A percentile compares a stretch with the other conserved stretches of the same genome.
These are phyloP conservation scores for Sialis fuliginosa DNA, from an alignment of 2,888 invertebrate genomes.

Conservation along the genomic window DNA sequence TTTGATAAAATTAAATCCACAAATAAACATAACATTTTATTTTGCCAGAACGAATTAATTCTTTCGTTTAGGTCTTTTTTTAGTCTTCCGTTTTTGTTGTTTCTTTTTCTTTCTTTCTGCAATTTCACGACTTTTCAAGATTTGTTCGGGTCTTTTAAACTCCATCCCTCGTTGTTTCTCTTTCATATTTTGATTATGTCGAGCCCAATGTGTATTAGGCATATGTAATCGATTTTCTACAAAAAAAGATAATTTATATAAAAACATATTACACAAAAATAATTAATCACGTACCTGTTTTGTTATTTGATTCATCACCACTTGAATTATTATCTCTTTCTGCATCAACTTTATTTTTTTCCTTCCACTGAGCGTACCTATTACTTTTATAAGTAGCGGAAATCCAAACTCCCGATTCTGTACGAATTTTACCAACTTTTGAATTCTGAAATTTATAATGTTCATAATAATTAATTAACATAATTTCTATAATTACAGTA, in stretches of 20 bases:
- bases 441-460: constrained; percentile 23
- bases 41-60: no score
- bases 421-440: constrained; percentile 65
- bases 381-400: constrained; percentile 88
- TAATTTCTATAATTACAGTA: no score
- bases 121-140: constrained; percentile 50
- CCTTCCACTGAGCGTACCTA: constrained; percentile 73
- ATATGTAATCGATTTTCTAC: constrained; percentile 17
- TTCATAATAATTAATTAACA: no score
- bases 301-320: constrained; percentile 22
- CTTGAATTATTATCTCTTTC: constrained; percentile 26
- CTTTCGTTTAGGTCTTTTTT: neutral
- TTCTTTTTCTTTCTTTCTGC: constrained; percentile 43
- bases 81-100: constrained; percentile 23
- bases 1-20: no score
- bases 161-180: constrained; percentile 39
- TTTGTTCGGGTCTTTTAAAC: constrained; percentile 56
- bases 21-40: no score
- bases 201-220: constrained; percentile 56
- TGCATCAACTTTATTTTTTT: constrained; percentile 43
- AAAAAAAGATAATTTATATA: neutral
- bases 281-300: neutral
- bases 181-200: constrained; percentile 56
- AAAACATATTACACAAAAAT: neutral
- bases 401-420: constrained; percentile 91